A percentile compares a stretch with the other conserved stretches of the same genome.
Evolutionary conservation across 2,888 invertebrate genomes (phyloP).

Genomic region (Siphlonurus alternatus): DNA sequence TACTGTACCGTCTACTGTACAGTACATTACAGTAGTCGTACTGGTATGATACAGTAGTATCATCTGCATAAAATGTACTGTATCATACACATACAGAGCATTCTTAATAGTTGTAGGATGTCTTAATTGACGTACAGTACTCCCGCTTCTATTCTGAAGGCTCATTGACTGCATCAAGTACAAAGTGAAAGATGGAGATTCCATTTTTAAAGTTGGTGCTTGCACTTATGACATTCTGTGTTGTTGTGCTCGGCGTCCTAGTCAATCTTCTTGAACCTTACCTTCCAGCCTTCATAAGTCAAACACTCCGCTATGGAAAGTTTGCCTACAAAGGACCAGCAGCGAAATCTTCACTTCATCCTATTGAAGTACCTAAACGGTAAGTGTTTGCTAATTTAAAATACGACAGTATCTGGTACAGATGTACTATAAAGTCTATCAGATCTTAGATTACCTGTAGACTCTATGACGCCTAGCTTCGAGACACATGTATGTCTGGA

Average conservation of each 20-base stretch:
- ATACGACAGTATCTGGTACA: background rate
- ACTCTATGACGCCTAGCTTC: too few species aligned
- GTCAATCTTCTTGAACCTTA: background rate
- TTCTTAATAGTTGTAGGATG: too few species aligned
- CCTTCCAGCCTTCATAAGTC: background rate
- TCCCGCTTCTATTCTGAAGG: too few species aligned
- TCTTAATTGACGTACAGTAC: too few species aligned
- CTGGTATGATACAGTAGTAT: too few species aligned
- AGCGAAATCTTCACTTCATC: background rate
- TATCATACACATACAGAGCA: too few species aligned
- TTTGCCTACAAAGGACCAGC: slow-evolving; percentile 2
- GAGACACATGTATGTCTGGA: background rate
- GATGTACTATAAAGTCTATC: background rate
- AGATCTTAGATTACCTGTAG: too few species aligned
- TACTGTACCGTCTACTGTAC: too few species aligned
- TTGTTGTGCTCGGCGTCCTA: background rate
- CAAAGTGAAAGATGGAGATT: too few species aligned
- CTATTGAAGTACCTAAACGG: background rate
- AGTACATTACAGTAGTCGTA: too few species aligned
- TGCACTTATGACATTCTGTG: background rate
- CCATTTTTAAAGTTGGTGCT: background rate
- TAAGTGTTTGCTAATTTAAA: background rate
- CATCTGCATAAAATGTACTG: too few species aligned
- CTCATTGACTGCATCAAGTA: too few species aligned
- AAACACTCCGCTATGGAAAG: background rate